phyloP scores from a whole-genome alignment of 2,113 vertebrate genomes.

The Climacteris rufus region DNA sequence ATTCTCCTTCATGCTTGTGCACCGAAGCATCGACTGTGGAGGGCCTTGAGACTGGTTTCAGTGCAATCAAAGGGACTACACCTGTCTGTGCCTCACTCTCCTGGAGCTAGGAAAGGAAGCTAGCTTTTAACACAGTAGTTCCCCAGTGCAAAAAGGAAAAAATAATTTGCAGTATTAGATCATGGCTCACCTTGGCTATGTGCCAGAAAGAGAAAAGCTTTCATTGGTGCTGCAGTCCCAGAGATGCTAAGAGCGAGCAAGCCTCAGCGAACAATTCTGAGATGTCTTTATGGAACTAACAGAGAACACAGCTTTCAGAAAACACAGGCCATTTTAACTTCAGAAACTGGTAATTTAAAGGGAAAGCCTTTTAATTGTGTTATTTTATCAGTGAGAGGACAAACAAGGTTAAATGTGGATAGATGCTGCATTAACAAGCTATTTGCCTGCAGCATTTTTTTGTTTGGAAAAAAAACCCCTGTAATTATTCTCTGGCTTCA shows the following conservation, averaged over 20 bases:
- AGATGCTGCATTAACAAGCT: constrained; percentile 18
- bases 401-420: not conserved
- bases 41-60: not conserved
- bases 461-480: not conserved
- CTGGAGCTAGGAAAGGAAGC: not conserved
- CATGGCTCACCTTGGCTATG: constrained; percentile 56
- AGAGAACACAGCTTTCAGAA: not conserved
- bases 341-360: not conserved
- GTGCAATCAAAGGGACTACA: not conserved
- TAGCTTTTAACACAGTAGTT: constrained; percentile 20
- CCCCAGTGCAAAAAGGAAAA: constrained; percentile 53
- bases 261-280: not conserved
- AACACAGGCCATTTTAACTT: not conserved
- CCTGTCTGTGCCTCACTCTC: not conserved
- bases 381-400: not conserved
- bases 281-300: constrained; percentile 4
- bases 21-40: not conserved
- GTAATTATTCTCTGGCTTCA: constrained; percentile 9
- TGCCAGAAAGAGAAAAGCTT: constrained; percentile 41
- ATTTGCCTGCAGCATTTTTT: not conserved
- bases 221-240: not conserved
- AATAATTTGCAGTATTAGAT: constrained; percentile 65
- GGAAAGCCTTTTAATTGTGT: not conserved
- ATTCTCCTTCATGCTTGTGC: not conserved
- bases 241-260: not conserved